Base-by-base conservation (phyloP, 2,888 invertebrate species). In the Harmothoe impar region DNA sequence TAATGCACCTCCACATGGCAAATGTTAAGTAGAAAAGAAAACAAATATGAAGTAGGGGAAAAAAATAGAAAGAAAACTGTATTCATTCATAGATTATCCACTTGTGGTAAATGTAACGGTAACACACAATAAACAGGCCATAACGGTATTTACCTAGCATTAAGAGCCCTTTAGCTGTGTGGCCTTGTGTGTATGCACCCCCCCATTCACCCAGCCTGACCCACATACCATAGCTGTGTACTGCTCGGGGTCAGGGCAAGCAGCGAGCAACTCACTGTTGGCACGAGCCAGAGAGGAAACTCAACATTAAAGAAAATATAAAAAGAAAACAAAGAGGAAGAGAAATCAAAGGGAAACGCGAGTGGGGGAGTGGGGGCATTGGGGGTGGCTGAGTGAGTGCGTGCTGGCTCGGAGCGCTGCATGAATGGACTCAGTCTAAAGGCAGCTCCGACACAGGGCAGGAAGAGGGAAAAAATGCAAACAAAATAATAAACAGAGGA, bases 361-460 rank as follows among this genome's bases (percentile, higher is more conserved):
- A 72, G 72, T 72, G 25, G 25, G 25, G 25, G 25, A 72, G 72
- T 15, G 20, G 72, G 17, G 7, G 20, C 72, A 29, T 29, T 72
- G 72, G 29, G 62, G n/a, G 62, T 43, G 43, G 43, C 43, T 43
- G 43, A 43, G 72, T 29, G 29, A 72, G 25, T 72, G 72, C n/a
- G 72, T 72, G 72, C 23, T 29, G 25, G 72, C 72, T 62, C 25
- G 29, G 7, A 20, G 72, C 29, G 29, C 72, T 72, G 72, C 72
- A 72, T 72, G 72, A 72, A 72, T 72, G 72, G 25, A 72, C 72
- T 29, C 72, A 72, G 72, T 72, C 72, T n/a, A 25, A 72, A 23
- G 25, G 72, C 25, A 20, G 62, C 0, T 15, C 7, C 62, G 15
- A 62, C 3, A 62, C 62, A 62, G 15, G 62, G n/a, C 7, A 62